Evolutionary conservation across 2,888 invertebrate genomes (phyloP).

Genomic region (Hemistola chrysoprasaria): DNA sequence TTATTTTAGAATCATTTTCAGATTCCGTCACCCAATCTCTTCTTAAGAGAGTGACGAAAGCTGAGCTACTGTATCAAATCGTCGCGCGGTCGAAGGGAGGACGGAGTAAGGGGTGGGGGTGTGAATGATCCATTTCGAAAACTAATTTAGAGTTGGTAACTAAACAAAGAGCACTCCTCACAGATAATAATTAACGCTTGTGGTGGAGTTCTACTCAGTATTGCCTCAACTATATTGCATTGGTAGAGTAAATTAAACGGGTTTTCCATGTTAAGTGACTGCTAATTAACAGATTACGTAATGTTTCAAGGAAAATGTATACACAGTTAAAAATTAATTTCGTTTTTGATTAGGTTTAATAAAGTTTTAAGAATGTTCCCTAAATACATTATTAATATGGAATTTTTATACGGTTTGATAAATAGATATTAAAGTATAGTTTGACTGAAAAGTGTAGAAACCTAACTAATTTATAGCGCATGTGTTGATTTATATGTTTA

Average conservation of each 20-base stretch:
- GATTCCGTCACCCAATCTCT: neutral
- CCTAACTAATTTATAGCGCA: too few species aligned
- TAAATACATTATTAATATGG: too few species aligned
- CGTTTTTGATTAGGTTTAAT: neutral
- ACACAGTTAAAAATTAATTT: conserved; percentile 6
- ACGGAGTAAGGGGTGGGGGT: conserved; percentile 58
- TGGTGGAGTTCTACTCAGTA: conserved; percentile 78
- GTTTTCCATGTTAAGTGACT: conserved; percentile 20
- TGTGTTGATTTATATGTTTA: too few species aligned
- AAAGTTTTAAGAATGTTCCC: too few species aligned
- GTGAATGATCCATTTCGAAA: conserved; percentile 83
- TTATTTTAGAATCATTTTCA: too few species aligned
- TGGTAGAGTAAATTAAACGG: conserved; percentile 54
- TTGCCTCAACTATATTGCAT: conserved; percentile 69
- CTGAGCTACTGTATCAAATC: conserved; percentile 7
- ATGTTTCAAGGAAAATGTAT: conserved; percentile 13
- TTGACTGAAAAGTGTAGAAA: too few species aligned
- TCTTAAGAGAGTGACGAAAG: neutral
- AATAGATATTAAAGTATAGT: too few species aligned
- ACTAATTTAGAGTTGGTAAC: conserved; percentile 83
- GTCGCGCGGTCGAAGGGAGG: conserved; percentile 37
- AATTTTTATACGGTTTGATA: too few species aligned
- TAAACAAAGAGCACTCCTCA: conserved; percentile 82
- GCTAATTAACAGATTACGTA: conserved; percentile 11
- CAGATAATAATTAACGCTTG: conserved; percentile 83